Conservation (phyloP, 2,797 vertebrate genomes). For the Scomberomorus guttatus region DNA sequence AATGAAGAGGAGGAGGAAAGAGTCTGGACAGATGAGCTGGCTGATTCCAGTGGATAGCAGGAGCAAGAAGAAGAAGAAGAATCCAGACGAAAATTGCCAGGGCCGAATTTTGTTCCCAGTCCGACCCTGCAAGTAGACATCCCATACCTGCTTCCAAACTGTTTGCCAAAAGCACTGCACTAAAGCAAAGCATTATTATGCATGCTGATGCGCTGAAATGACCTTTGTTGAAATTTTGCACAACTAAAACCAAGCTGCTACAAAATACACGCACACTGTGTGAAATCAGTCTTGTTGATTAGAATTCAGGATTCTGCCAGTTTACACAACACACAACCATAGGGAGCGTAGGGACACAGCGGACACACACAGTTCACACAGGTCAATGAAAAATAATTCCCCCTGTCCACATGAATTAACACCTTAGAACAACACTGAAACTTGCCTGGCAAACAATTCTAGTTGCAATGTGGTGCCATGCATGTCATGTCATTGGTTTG, state of each 20-base stretch:
- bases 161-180: conserved; percentile 8
- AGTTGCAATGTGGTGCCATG: not conserved
- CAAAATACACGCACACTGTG: conserved; percentile 37
- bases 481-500: not conserved
- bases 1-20: no score
- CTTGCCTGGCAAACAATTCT: not conserved
- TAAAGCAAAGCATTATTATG: conserved; percentile 33
- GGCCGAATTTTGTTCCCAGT: no score
- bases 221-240: conserved; percentile 49
- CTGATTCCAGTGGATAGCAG: no score
- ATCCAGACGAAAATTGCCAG: no score
- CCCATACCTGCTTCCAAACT: no score
- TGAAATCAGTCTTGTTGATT: conserved; percentile 22
- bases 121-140: no score
- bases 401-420: not conserved
- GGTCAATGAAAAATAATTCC: not conserved
- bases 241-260: conserved; percentile 47
- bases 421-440: not conserved
- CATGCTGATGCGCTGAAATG: conserved; percentile 55
- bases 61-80: no score
- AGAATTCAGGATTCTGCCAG: conserved; percentile 20
- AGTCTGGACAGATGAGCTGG: no score
- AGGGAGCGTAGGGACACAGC: not conserved
- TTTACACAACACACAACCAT: not conserved
- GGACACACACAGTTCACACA: not conserved